Conservation (phyloP, 1,140 invertebrate genomes). For the Fopius arisanus region DNA sequence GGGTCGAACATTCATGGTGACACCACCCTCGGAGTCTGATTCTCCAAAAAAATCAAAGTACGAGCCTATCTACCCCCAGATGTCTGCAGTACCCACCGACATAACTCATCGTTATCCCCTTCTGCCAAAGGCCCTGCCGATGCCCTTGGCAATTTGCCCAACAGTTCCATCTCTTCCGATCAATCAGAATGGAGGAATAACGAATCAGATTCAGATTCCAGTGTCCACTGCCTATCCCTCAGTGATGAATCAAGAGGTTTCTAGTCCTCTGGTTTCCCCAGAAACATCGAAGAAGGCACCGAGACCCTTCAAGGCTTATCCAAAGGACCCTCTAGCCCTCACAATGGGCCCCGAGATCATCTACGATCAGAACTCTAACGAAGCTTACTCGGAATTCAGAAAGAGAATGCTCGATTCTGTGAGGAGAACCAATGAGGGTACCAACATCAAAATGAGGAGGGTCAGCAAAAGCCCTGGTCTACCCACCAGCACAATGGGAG, state of each 20-base stretch:
- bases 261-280: neutral
- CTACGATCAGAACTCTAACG: slow-evolving; percentile 65
- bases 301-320: slow-evolving; percentile 77
- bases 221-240: neutral
- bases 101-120: slow-evolving; percentile 19
- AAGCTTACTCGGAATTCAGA: slow-evolving; percentile 74
- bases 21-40: slow-evolving; percentile 48
- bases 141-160: slow-evolving; percentile 12
- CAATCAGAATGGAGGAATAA: neutral
- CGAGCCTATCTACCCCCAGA: slow-evolving; percentile 32
- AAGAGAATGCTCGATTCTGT: slow-evolving; percentile 73
- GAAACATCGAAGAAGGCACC: slow-evolving; percentile 54
- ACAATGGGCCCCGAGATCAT: slow-evolving; percentile 63
- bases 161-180: neutral
- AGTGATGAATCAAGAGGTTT: neutral
- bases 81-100: neutral
- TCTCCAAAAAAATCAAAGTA: slow-evolving; percentile 42
- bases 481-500: slow-evolving; percentile 53
- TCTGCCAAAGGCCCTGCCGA: slow-evolving; percentile 21
- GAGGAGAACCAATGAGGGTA: slow-evolving; percentile 68
- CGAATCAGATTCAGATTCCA: slow-evolving; percentile 15
- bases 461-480: slow-evolving; percentile 47
- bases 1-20: slow-evolving; percentile 41
- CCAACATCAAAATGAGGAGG: slow-evolving; percentile 75
- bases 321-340: slow-evolving; percentile 71